Percentiles rank a stretch among this genome's conserved stretches.
These are phyloP conservation scores for Nomada lathburiana DNA, from an alignment of 2,888 invertebrate species.

Conservation along the genomic window DNA sequence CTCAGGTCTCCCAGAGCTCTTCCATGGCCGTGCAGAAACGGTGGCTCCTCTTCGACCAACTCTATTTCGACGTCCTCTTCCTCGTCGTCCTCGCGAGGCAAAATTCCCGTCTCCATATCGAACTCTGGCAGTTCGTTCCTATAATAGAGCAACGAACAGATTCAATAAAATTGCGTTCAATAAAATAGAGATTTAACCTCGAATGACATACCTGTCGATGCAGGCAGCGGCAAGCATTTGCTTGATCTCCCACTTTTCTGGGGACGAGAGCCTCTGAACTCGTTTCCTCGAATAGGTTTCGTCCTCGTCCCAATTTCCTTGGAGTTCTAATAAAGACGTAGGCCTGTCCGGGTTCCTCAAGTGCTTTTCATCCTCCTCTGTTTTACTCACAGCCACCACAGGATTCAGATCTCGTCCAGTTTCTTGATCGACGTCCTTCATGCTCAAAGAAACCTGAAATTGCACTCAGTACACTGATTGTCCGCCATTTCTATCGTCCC, in stretches of 20 bases:
- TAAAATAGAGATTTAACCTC: no score
- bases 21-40: constrained; percentile 97
- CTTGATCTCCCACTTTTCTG: constrained; percentile 98
- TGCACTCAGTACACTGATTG: background rate
- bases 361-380: constrained; percentile 88
- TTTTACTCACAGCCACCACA: constrained; percentile 88
- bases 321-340: constrained; percentile 85
- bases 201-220: constrained; percentile 73
- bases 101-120: constrained; percentile 96
- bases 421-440: constrained; percentile 99
- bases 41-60: constrained; percentile 99
- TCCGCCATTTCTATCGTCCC: no score
- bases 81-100: constrained; percentile 96
- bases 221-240: constrained; percentile 87
- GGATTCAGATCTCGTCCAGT: constrained; percentile 98
- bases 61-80: constrained; percentile 99
- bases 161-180: background rate
- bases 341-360: constrained; percentile 98
- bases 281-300: constrained; percentile 93
- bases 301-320: constrained; percentile 89
- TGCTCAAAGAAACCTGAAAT: constrained; percentile 89
- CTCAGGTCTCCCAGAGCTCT: constrained; percentile 96
- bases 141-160: constrained; percentile 83
- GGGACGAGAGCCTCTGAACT: constrained; percentile 96
- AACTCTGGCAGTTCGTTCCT: constrained; percentile 98